Conservation (phyloP, 2,888 invertebrate genomes). For the Cancer borealis region DNA sequence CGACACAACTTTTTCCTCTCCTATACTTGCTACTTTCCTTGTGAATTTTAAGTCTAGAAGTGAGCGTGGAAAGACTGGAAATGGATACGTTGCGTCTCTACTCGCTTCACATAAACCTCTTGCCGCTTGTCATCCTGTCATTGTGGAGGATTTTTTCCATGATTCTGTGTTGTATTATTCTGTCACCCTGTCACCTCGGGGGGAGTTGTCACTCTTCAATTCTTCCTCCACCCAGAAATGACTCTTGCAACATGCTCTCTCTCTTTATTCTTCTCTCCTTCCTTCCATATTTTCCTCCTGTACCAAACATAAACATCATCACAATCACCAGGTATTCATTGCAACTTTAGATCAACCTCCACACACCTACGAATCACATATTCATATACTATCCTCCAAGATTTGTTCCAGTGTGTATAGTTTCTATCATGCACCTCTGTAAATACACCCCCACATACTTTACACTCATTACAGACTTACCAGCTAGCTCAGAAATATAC, state of each 20-base stretch:
- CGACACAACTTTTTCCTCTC: not conserved
- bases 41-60: not conserved
- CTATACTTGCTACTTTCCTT: not conserved
- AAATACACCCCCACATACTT: not conserved
- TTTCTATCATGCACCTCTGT: not conserved
- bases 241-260: not conserved
- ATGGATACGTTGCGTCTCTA: not conserved
- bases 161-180: not conserved
- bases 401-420: not conserved
- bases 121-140: constrained; percentile 13
- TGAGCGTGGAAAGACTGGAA: not conserved
- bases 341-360: not conserved
- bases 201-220: not conserved
- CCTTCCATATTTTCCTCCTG: not conserved
- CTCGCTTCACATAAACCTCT: not conserved
- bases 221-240: not conserved
- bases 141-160: not conserved
- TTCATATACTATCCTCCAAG: not conserved
- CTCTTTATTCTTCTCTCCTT: not conserved
- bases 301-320: not conserved
- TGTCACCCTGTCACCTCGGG: not conserved
- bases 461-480: not conserved
- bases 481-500: not conserved
- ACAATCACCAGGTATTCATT: not conserved
- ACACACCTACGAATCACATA: not conserved